Percentiles rank a stretch among this genome's conserved stretches.
Conservation (phyloP, 2,113 vertebrate genomes). For the Lepisosteus osseus region DNA sequence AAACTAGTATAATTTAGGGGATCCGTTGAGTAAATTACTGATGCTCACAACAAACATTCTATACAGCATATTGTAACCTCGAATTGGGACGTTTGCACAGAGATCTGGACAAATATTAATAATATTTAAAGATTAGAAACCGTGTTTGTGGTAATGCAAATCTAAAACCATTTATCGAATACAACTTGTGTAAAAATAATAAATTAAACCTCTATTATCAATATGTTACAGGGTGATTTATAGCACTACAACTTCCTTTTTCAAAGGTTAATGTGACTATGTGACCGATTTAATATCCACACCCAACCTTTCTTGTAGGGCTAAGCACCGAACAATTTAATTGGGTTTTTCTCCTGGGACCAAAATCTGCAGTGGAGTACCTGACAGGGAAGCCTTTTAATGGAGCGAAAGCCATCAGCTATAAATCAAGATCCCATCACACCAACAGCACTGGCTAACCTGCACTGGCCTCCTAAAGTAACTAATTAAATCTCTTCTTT, state of each 20-base stretch:
- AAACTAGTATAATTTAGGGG: too few relatives aligned
- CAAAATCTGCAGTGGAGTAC: too few relatives aligned
- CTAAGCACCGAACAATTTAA: background rate
- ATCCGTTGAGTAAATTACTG: too few relatives aligned
- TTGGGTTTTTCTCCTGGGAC: slow-evolving; percentile 1
- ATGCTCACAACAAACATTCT: too few relatives aligned
- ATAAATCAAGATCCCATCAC: slow-evolving; percentile 7
- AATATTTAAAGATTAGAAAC: too few relatives aligned
- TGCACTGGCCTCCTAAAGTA: background rate
- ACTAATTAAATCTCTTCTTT: slow-evolving; percentile 14
- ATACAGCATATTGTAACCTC: too few relatives aligned
- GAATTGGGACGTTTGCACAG: too few relatives aligned
- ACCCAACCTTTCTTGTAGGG: slow-evolving; percentile 3
- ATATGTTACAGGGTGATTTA: background rate
- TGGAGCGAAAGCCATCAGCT: background rate
- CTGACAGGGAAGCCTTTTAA: background rate
- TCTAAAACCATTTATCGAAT: too few relatives aligned
- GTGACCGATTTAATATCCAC: slow-evolving; percentile 1
- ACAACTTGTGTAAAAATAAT: too few relatives aligned
- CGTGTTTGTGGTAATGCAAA: too few relatives aligned
- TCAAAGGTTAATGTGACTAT: background rate
- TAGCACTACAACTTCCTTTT: background rate
- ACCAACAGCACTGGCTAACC: background rate
- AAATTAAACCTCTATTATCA: background rate
- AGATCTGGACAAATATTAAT: too few relatives aligned